These are phyloP conservation scores for Bryconaethiops microstoma DNA, from an alignment of 2,797 vertebrate species.

Conservation along the genomic window DNA sequence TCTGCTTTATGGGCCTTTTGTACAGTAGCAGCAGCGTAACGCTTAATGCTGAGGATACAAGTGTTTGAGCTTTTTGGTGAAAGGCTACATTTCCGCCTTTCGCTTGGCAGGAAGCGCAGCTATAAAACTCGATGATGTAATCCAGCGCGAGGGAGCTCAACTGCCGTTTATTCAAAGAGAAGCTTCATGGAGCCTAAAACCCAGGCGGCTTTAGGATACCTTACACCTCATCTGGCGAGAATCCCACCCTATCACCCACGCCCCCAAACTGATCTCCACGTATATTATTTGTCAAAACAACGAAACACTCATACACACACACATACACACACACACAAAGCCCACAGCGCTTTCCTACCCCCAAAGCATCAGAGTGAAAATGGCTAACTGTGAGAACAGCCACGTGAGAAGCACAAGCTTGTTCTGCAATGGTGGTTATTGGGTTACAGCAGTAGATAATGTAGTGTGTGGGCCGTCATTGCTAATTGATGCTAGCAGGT, in stretches of 20 bases:
- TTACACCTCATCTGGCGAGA: background rate
- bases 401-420: conserved; percentile 33
- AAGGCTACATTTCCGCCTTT: background rate
- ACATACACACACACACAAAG: too few relatives aligned
- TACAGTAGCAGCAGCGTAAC: background rate
- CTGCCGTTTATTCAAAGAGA: background rate
- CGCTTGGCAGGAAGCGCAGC: conserved; percentile 23
- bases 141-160: conserved; percentile 3
- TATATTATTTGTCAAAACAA: background rate
- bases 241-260: background rate
- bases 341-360: background rate
- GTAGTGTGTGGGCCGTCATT: conserved; percentile 14
- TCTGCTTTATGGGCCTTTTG: background rate
- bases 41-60: background rate
- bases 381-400: background rate
- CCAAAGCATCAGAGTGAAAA: background rate
- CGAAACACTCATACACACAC: background rate
- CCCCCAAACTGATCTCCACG: background rate
- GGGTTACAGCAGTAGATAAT: conserved; percentile 37
- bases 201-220: background rate
- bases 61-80: background rate
- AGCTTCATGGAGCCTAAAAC: conserved; percentile 25
- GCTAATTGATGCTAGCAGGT: conserved; percentile 28
- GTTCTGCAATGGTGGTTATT: conserved; percentile 24
- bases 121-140: conserved; percentile 35